Percentiles rank a stretch among this genome's conserved stretches.
Evolutionary conservation across 2,888 invertebrate species (phyloP).

Genomic region (Stenoptilia bipunctidactyla): DNA sequence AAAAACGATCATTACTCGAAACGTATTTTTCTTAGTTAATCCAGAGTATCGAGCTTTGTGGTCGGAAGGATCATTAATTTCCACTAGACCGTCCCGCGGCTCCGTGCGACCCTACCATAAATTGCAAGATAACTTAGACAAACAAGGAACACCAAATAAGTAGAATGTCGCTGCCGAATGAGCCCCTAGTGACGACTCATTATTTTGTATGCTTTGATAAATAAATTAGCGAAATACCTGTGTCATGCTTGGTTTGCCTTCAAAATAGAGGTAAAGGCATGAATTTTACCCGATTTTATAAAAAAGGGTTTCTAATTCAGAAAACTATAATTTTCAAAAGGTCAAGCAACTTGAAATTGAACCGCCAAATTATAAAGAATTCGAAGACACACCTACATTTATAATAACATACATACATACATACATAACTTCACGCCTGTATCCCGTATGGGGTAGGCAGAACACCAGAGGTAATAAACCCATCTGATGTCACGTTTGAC

Average conservation of each 20-base stretch:
- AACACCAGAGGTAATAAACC: no score
- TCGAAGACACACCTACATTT: no score
- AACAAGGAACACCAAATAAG: constrained; percentile 59
- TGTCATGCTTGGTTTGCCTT: constrained; percentile 1
- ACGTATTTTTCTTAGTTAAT: constrained; percentile 25
- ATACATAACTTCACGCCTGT: no score
- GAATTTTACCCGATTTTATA: no score
- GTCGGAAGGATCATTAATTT: constrained; percentile 48
- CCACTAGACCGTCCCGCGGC: constrained; percentile 45
- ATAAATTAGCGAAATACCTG: constrained; percentile 20
- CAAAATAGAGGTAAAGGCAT: no score
- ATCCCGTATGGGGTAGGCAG: no score
- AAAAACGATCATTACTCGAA: constrained; percentile 8
- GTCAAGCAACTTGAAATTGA: no score
- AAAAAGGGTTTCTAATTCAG: no score
- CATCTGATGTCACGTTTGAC: no score
- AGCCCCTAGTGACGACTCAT: constrained; percentile 44
- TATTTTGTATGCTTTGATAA: constrained; percentile 38
- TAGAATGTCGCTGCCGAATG: constrained; percentile 40
- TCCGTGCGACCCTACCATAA: constrained; percentile 53
- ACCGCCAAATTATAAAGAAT: no score
- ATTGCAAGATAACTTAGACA: constrained; percentile 55
- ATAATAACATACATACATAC: no score
- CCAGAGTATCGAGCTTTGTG: constrained; percentile 26
- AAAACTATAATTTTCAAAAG: no score